These are phyloP conservation scores for Lipophrys pholis DNA, from an alignment of 2,113 vertebrate genomes.

Conservation along the genomic window DNA sequence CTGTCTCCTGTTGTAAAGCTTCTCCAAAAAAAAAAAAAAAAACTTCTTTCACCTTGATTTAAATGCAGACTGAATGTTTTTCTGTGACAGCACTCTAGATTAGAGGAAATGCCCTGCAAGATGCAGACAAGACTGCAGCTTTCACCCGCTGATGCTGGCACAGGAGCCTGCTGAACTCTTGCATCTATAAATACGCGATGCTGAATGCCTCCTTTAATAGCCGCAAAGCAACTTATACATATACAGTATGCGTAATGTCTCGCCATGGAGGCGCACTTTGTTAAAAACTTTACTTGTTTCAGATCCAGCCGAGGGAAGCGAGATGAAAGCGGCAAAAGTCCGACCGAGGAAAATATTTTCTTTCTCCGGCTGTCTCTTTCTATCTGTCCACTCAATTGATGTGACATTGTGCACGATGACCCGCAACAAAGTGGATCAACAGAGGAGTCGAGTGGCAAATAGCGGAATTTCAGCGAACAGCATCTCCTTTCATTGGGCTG, in stretches of 20 bases:
- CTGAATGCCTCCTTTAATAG: conserved; percentile 7
- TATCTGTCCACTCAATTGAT: conserved; percentile 63
- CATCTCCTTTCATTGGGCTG: conserved; percentile 62
- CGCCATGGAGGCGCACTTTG: conserved; percentile 25
- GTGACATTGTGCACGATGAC: conserved; percentile 68
- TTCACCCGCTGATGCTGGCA: neutral
- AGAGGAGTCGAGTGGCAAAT: conserved; percentile 71
- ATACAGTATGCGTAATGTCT: conserved; percentile 7
- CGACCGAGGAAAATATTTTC: conserved; percentile 44
- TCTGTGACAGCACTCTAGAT: neutral
- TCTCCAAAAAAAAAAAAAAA: neutral
- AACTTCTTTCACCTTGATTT: neutral
- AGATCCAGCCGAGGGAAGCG: conserved; percentile 9
- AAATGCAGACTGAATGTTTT: neutral
- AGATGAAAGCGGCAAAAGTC: conserved; percentile 42
- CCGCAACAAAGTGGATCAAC: conserved; percentile 71
- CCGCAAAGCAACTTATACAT: neutral
- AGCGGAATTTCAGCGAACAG: conserved; percentile 64
- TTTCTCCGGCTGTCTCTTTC: conserved; percentile 34
- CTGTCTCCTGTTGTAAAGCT: neutral
- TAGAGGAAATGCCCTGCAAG: conserved; percentile 5
- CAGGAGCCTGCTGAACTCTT: neutral
- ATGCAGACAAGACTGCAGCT: neutral
- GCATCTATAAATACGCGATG: conserved; percentile 6
- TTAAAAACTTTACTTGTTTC: conserved; percentile 35